Conservation (phyloP, 2,797 vertebrate genomes). For the Pangasius larnaudii region DNA sequence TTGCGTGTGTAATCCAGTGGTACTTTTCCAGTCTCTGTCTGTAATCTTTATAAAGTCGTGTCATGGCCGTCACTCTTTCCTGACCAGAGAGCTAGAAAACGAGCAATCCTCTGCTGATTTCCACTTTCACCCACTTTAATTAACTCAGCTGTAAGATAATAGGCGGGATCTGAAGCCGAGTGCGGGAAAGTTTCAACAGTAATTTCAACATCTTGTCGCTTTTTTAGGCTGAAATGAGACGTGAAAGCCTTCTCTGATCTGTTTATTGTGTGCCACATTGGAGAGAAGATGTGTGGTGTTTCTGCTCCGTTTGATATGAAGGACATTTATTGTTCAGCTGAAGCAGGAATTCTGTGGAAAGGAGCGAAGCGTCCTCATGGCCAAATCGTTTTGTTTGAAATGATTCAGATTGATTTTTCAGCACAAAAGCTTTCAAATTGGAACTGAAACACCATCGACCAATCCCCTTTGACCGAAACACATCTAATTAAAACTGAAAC, state of each 20-base stretch:
- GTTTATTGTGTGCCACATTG: constrained; percentile 81
- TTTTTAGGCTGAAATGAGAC: constrained; percentile 71
- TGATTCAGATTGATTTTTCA: constrained; percentile 31
- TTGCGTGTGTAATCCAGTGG: constrained; percentile 72
- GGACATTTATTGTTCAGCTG: constrained; percentile 69
- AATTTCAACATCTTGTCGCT: constrained; percentile 72
- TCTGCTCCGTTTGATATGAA: constrained; percentile 75
- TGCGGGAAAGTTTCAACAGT: constrained; percentile 68
- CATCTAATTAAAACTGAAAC: constrained; percentile 25
- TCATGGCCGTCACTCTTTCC: constrained; percentile 78
- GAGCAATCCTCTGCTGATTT: constrained; percentile 81
- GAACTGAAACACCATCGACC: constrained; percentile 32
- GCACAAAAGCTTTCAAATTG: constrained; percentile 41
- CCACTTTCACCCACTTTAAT: constrained; percentile 78
- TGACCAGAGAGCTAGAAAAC: constrained; percentile 65
- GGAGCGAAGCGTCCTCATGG: constrained; percentile 58
- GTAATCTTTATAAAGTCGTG: constrained; percentile 81
- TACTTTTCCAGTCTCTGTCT: constrained; percentile 71
- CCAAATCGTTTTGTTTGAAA: constrained; percentile 32
- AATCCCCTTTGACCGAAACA: constrained; percentile 35
- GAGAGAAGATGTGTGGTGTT: constrained; percentile 72
- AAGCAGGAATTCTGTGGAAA: constrained; percentile 70
- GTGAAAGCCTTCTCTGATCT: constrained; percentile 74
- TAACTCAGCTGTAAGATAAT: constrained; percentile 82
- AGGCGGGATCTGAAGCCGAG: constrained; percentile 63